Base-by-base conservation (phyloP, 64 coral and sea anemone species). In the Dendronephthya gigantea region DNA sequence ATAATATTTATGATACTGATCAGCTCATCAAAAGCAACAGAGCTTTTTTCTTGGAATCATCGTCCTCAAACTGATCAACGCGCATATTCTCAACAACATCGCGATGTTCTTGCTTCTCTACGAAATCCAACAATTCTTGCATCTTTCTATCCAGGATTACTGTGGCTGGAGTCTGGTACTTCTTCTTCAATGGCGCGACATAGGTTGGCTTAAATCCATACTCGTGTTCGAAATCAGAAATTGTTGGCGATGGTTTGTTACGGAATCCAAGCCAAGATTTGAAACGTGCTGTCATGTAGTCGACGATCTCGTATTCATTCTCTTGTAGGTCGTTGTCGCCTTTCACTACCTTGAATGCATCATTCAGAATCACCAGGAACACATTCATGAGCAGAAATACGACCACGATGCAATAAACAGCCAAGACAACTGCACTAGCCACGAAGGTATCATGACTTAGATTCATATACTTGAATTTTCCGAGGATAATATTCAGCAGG, bases 301-400 rank as follows among this genome's bases (percentile, higher is more conserved):
- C 94, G 14, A 96, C 86, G 25, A 96, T 96, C 34, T 96, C 94
- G 79, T 96, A 90, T 69, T 96, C 94, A 43, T 96, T 96, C 7
- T 91, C 92, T 35, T 96, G 94, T 7, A 96, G 82, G 40, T 96
- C 94, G 43, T 93, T 97, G 38, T 97, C 76, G 25, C 22, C 50
- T 52, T 97, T 93, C 39, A 97, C 91, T n/a, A 49, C 86, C 75
- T 91, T 88, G 82, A 97, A 97, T 23, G 93, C 89, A 49, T 97
- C 94, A 30, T 93, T 93, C 9, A 97, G 93, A 27, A 97, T 97
- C 0, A 91, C 93, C 31, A 97, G 69, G 75, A 97, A 97, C 89
- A 97, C 93, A 89, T 97, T 97, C 68, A 93, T 81, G 1, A 97
- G 81, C 9, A 93, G 74, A 33, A 93, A 97, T 27, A 97, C 94